Evolutionary conservation across 2,797 vertebrate species (phyloP).

Genomic region (Bucorvus abyssinicus): DNA sequence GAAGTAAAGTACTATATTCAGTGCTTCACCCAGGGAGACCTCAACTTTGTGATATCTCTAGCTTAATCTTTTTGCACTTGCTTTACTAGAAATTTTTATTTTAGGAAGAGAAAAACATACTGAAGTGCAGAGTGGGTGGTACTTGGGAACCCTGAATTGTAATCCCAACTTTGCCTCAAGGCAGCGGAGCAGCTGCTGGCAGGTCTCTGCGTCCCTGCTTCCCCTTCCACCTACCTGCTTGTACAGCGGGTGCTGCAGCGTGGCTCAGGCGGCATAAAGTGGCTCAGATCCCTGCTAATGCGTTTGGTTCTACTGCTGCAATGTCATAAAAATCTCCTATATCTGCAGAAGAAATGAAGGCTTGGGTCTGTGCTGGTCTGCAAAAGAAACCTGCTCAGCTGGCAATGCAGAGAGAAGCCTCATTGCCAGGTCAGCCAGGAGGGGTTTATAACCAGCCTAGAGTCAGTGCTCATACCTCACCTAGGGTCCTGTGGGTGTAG

Average conservation of each 20-base stretch:
- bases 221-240: neutral
- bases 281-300: neutral
- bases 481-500: neutral
- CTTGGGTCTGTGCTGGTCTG: neutral
- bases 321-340: neutral
- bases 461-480: neutral
- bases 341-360: neutral
- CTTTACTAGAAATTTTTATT: neutral
- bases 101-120: neutral
- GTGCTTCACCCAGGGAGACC: neutral
- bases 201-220: neutral
- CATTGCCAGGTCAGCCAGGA: neutral
- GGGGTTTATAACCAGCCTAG: neutral
- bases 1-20: neutral
- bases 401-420: neutral
- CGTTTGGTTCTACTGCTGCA: neutral
- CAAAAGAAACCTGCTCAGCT: neutral
- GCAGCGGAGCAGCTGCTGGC: neutral
- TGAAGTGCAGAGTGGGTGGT: neutral
- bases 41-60: neutral
- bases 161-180: neutral
- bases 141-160: accelerated
- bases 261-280: neutral
- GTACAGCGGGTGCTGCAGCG: accelerated
- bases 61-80: neutral